Base-by-base conservation (phyloP, 2,113 vertebrate species). In the Prionailurus viverrinus region DNA sequence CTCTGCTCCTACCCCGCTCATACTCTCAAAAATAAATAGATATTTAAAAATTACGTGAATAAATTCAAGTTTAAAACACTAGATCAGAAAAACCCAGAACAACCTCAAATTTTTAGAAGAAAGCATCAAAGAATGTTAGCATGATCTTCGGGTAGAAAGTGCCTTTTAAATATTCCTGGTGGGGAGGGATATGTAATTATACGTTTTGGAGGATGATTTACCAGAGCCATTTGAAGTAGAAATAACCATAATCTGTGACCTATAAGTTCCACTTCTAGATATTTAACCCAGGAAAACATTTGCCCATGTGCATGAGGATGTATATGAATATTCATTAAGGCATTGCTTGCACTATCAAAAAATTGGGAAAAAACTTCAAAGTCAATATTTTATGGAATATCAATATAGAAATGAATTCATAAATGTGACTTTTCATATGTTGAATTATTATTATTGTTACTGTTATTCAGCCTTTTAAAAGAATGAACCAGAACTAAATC, bases 261-360 rank as follows among this genome's bases (percentile, higher is more conserved):
- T 82, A 58, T 48, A 45, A 51, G 39, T 82, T 91, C 29, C 29
- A 69, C n/a, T 63, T 94, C 51, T 82, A 82, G 58, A 61, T 68
- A 81, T 82, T 95, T 91, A 87, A 90, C 81, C 65, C 58, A 91
- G 74, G 55, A 95, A 93, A 80, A 55, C 33, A 81, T 1, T 51
- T 71, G 29, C 48, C 36, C 25, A 55, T 18, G 27, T 33, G 41
- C 1, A 8, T 92, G 76, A 94, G 82, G 12, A 68, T 76, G 58
- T 91, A 39, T 41, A 18, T 51, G 21, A 39, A 63, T 88, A 96
- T 55, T 79, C 61, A 91, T 45, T 82, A 83, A 11, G 83, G 12
- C 36, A 83, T 55, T 97, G 41, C 25, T 48, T 65, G 29, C 7
- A 71, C 48, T 88, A 83, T 71, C 23, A n/a, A 95, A 83, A 94